Evolutionary conservation across 2,113 vertebrate species (phyloP), one percentile per base, ranked within the genome.

Genomic region (Gnathonemus longibarbis): DNA sequence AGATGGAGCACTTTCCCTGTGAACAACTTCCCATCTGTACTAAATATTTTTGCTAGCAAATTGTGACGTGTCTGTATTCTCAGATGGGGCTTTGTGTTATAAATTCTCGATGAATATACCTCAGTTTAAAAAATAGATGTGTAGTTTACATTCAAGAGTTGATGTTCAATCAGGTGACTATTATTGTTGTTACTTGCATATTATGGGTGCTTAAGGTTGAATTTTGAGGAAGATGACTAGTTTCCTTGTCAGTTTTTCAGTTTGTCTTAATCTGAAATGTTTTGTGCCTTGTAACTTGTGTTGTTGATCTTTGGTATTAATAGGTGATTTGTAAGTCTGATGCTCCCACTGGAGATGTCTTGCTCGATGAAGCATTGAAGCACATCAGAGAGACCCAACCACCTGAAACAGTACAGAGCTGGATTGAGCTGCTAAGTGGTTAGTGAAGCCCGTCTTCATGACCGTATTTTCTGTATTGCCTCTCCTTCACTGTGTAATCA

Each of bases 351-450:
- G 98, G 98, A 88, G 98, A 99, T 90, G 97, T 99, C 94, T 93
- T 99, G 84, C 97, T 99, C 90, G 98, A 99, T 90, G 98, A 99
- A 96, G 98, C 98, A 89, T 94, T 99, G 94, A 99, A 98, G 94
- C 98, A 99, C 87, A 96, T 99, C 92, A 99, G 98, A 93, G 98
- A 99, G 88, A 99, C 98, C 4, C 98, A 99, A 0, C 98, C 98
- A 93, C 97, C 98, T 58, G 98, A 99, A 96, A 98, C 97, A 0
- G 98, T 99, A 50, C 98, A 99, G 94, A 99, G 98, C 94, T 99
- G 98, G 98, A 98, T 99, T 93, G 98, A 99, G 93, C 96, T 99
- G 88, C 97, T 99, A 91, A 99, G 98, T 88, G 98, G 98, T 99
- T 95, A 97, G 97, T 93, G 86, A 27, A 84, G 3, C 52, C 46